Base-by-base conservation (phyloP, 2,888 invertebrate genomes). In the Exephanes ischioxanthus region DNA sequence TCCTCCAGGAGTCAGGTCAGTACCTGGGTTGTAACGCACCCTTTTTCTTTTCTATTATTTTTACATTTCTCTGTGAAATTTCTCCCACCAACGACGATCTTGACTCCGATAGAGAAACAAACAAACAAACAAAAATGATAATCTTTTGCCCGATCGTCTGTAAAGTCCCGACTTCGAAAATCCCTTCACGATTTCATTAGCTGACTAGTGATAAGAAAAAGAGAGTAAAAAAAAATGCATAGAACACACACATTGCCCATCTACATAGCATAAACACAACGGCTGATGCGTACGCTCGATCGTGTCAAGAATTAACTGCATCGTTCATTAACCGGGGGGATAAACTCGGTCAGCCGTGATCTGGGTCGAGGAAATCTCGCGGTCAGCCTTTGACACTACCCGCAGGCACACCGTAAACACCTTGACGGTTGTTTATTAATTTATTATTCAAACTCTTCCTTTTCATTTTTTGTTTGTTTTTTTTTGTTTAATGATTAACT, bases 1-100 rank as follows among this genome's bases (percentile, higher is more conserved):
- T 91, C 92, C 66, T 91, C 91, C 87, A 93, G 91, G 87, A 94
- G 94, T 91, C 93, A 93, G 94, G 94, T 94, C 90, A 93, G 94
- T 92, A 88, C 84, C 84, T 79, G 80, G 58, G 82, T 58, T 72
- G 78, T 84, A 68, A 76, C 73, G 53, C 73, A 67, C 51, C 48
- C 63, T 81, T 58, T 58, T 67, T 41, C 67, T 22, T 67, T 58
- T 67, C 58, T 58, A 7, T 48, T 48, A 19, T 71, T 72, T 22
- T 58, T 76, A 22, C 81, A 19, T 70, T 48, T 82, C 68, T 61
- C 55, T 63, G 41, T 68, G 71, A 80, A 71, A 81, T 45, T 53
- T 45, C 37, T 45, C 33, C 30, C 63, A 19, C n/a, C 11, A 16
- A 22, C 22, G 48, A 33, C 33, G 51, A 41, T 19, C 45, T 48